These are phyloP conservation scores for Malurus elegans DNA, from an alignment of 2,113 vertebrate species.

Conservation along the genomic window DNA sequence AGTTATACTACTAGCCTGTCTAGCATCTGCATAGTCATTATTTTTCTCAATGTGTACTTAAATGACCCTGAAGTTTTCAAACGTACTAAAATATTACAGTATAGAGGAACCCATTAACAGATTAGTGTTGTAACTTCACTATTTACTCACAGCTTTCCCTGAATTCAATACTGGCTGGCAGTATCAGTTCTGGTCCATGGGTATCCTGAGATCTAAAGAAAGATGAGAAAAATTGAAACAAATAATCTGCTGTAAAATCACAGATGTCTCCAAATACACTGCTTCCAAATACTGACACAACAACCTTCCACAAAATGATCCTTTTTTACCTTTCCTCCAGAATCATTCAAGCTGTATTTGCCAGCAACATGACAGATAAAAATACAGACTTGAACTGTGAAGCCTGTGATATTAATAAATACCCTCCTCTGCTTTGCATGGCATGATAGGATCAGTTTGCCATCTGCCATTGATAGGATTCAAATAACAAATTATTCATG, in stretches of 20 bases:
- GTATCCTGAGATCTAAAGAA: slow-evolving; percentile 83
- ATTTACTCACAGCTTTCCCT: slow-evolving; percentile 92
- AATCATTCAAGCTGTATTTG: background rate
- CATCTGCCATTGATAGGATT: background rate
- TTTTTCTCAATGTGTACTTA: background rate
- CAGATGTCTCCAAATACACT: background rate
- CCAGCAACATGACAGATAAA: background rate
- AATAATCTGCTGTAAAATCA: slow-evolving; percentile 10
- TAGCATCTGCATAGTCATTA: background rate
- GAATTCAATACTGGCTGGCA: slow-evolving; percentile 96
- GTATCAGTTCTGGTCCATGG: slow-evolving; percentile 81
- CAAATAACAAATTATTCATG: background rate
- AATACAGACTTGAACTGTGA: background rate
- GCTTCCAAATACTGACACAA: background rate
- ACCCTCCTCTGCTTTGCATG: rapidly evolving
- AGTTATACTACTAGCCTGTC: background rate
- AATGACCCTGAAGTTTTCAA: background rate
- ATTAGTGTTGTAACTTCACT: background rate
- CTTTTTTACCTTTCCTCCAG: background rate
- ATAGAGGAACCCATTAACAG: background rate
- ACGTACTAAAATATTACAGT: background rate
- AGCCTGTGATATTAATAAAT: slow-evolving; percentile 25
- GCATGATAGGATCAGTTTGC: background rate
- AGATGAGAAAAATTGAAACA: slow-evolving; percentile 9
- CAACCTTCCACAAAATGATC: background rate